phyloP scores from a whole-genome alignment of 1,140 invertebrate species.

The Orchestia grillus region DNA sequence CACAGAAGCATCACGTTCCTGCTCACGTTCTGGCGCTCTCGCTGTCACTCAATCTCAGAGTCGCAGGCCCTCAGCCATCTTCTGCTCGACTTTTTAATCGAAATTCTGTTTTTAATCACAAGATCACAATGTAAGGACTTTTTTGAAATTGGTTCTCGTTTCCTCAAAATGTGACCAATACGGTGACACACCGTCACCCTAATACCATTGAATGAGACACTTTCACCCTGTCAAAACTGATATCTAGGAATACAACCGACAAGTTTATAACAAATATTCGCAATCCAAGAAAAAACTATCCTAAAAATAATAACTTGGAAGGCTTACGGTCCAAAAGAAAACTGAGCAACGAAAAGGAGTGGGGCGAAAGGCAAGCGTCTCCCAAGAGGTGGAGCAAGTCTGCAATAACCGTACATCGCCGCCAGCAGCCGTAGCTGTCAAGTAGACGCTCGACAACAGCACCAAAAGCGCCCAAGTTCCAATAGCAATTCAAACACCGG shows the following conservation, averaged over 20 bases:
- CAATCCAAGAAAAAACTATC: no score
- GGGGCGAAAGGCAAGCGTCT: neutral
- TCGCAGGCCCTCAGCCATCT: neutral
- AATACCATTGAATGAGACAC: no score
- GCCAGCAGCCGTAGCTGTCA: constrained; percentile 25
- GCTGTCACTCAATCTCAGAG: neutral
- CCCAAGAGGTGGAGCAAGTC: neutral
- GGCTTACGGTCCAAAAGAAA: no score
- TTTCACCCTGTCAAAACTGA: no score
- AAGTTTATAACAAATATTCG: no score
- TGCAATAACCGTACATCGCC: constrained; percentile 42
- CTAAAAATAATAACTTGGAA: no score
- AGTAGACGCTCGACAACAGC: neutral
- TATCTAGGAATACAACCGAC: no score
- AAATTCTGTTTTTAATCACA: no score
- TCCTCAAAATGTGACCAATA: no score
- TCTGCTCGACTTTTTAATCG: neutral
- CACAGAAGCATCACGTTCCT: neutral
- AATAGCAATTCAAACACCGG: constrained; percentile 36
- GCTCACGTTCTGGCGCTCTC: neutral
- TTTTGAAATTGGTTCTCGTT: no score
- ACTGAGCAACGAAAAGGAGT: neutral
- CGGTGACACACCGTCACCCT: no score
- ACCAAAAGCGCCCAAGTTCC: constrained; percentile 19
- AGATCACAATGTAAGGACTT: no score